Conservation (phyloP, 2,797 vertebrate genomes). For the Eulemur rubriventer region DNA sequence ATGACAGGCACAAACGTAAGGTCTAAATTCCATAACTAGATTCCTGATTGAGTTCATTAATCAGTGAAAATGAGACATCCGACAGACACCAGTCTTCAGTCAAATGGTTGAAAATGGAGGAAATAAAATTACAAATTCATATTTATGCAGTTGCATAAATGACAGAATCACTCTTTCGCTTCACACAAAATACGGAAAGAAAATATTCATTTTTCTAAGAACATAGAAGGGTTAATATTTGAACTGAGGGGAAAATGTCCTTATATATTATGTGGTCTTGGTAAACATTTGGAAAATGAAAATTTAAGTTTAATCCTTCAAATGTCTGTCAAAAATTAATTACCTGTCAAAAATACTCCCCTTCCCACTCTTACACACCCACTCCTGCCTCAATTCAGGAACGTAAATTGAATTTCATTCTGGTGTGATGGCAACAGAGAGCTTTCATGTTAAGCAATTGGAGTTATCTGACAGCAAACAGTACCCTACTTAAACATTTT, state of each 20-base stretch:
- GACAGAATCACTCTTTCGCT: background rate
- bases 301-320: slow-evolving; percentile 39
- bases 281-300: slow-evolving; percentile 57
- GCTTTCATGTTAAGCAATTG: slow-evolving; percentile 55
- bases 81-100: background rate
- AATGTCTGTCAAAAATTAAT: slow-evolving; percentile 59
- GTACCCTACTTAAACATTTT: slow-evolving; percentile 22
- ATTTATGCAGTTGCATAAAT: background rate
- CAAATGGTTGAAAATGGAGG: background rate
- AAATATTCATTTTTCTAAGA: slow-evolving; percentile 21
- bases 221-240: background rate
- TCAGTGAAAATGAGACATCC: background rate
- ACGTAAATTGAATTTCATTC: slow-evolving; percentile 60
- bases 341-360: slow-evolving; percentile 58
- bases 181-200: background rate
- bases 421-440: slow-evolving; percentile 54
- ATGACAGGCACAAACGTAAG: background rate
- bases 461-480: slow-evolving; percentile 52
- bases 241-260: background rate
- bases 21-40: background rate
- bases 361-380: background rate
- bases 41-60: background rate
- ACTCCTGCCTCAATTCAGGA: slow-evolving; percentile 16
- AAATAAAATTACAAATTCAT: background rate
- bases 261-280: background rate